These are phyloP conservation scores for Pseudolycoriella hygida DNA, from an alignment of 2,888 invertebrate genomes.

Conservation along the genomic window DNA sequence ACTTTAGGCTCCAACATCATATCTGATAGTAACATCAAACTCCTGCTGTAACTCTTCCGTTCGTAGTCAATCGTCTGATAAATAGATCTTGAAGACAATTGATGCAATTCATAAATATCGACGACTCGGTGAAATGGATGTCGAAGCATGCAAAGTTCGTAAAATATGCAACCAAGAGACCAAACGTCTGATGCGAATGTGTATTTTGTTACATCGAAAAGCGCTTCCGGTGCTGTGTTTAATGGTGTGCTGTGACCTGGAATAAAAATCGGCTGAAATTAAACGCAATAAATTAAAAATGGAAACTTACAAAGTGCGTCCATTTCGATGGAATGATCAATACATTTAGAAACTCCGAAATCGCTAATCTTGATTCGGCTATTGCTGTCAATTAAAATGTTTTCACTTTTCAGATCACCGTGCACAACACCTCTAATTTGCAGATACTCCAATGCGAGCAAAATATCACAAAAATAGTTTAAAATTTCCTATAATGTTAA, in stretches of 20 bases:
- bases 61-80: background rate
- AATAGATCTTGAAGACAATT: background rate
- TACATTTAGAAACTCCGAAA: slow-evolving; percentile 13
- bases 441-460: slow-evolving; percentile 25
- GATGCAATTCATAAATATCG: background rate
- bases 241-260: slow-evolving; percentile 35
- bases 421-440: slow-evolving; percentile 20
- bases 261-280: no score
- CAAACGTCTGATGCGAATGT: slow-evolving; percentile 47
- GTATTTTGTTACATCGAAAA: slow-evolving; percentile 35
- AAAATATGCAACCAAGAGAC: slow-evolving; percentile 45
- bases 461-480: slow-evolving; percentile 28
- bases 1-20: background rate
- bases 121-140: slow-evolving; percentile 7
- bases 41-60: background rate
- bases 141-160: slow-evolving; percentile 31
- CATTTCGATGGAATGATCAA: no score
- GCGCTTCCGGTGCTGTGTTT: slow-evolving; percentile 48
- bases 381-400: slow-evolving; percentile 9
- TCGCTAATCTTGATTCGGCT: slow-evolving; percentile 11
- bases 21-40: background rate
- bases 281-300: no score
- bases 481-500: slow-evolving; percentile 15
- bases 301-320: no score
- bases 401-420: slow-evolving; percentile 12